Evolutionary conservation across 2,113 vertebrate genomes (phyloP).

Genomic region (Calyptommatus sinebrachiatus): DNA sequence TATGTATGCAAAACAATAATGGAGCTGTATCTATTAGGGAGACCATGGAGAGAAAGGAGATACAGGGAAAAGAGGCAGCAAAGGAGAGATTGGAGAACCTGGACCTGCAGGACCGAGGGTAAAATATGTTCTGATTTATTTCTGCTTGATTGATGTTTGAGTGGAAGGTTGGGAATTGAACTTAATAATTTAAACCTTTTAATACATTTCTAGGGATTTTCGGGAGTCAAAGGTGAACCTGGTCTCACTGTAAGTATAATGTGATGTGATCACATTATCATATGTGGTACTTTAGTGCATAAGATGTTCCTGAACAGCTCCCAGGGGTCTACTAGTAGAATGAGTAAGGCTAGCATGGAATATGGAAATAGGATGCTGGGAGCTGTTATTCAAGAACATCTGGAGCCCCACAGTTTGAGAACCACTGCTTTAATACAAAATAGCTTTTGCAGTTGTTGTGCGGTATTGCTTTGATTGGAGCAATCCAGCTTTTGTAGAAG

Average conservation of each 20-base stretch:
- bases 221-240: conserved; percentile 78
- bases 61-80: conserved; percentile 78
- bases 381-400: no score
- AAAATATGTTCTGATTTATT: conserved; percentile 34
- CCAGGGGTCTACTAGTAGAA: no score
- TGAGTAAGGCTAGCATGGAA: no score
- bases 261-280: not conserved
- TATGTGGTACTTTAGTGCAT: no score
- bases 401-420: no score
- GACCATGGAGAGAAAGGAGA: conserved; percentile 76
- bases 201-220: conserved; percentile 68
- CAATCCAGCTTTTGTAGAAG: no score
- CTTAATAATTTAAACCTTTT: conserved; percentile 37
- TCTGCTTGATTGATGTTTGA: conserved; percentile 23
- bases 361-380: no score
- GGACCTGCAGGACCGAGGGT: conserved; percentile 77
- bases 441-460: no score
- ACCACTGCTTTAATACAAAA: no score
- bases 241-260: conserved; percentile 82
- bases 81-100: conserved; percentile 78
- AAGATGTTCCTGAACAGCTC: no score
- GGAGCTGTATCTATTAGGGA: conserved; percentile 68
- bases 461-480: no score
- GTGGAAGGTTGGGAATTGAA: conserved; percentile 5
- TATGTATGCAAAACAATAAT: not conserved